Conservation (phyloP, 2,797 vertebrate genomes). For the Picus viridis region DNA sequence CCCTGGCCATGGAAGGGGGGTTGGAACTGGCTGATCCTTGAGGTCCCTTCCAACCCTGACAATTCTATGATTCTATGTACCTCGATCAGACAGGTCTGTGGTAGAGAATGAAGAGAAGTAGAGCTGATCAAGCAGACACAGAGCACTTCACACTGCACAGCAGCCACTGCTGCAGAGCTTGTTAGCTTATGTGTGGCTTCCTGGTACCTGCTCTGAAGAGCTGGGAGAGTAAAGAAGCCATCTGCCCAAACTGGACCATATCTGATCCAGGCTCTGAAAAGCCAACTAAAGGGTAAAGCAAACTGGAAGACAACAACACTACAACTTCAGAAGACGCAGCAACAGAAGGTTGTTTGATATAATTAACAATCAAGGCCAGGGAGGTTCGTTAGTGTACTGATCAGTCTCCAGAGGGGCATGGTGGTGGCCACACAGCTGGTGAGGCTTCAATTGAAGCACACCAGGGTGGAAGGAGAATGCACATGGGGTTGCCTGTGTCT, state of each 20-base stretch:
- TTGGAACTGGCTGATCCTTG: no score
- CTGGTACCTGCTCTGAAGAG: neutral
- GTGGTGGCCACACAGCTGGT: fast-evolving
- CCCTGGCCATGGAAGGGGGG: no score
- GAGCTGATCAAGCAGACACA: fast-evolving
- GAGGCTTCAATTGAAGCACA: fast-evolving
- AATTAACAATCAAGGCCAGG: fast-evolving
- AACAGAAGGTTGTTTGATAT: fast-evolving
- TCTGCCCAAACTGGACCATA: fast-evolving
- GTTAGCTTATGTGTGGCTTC: fast-evolving
- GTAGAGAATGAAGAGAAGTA: fast-evolving
- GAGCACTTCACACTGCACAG: neutral
- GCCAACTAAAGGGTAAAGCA: fast-evolving
- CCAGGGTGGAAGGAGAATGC: fast-evolving
- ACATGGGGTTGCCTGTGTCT: fast-evolving
- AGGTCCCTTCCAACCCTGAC: no score
- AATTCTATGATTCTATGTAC: no score
- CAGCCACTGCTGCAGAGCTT: neutral
- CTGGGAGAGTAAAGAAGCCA: fast-evolving
- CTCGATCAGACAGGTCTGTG: neutral
- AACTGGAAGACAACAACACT: fast-evolving
- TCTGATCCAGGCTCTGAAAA: fast-evolving
- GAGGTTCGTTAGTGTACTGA: fast-evolving
- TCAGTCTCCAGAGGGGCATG: neutral
- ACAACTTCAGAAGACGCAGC: neutral